Percentiles rank a stretch among this genome's conserved stretches.
Conservation (phyloP, 2,113 vertebrate species). For the Microtus oregoni region DNA sequence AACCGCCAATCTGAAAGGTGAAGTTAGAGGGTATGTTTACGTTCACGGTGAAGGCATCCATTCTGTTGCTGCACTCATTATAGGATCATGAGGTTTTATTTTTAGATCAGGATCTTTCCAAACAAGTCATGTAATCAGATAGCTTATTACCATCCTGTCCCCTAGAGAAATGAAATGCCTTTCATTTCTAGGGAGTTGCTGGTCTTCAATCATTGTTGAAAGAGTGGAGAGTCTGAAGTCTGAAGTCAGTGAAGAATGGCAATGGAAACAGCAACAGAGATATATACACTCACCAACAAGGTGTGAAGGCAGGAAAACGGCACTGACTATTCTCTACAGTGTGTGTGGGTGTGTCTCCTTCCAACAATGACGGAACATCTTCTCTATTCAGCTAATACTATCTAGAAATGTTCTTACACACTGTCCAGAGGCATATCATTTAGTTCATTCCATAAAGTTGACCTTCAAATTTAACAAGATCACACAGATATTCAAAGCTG, state of each 20-base stretch:
- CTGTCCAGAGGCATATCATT: not conserved
- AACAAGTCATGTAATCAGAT: not conserved
- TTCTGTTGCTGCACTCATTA: constrained; percentile 31
- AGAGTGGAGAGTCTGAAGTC: not conserved
- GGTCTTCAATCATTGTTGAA: not conserved
- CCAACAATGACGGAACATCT: not conserved
- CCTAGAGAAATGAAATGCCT: not conserved
- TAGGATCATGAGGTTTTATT: not conserved
- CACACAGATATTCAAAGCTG: not conserved
- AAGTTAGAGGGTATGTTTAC: not conserved
- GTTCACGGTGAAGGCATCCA: not conserved
- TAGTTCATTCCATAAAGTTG: not conserved
- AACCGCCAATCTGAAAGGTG: not conserved
- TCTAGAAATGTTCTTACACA: not conserved
- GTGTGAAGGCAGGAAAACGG: not conserved
- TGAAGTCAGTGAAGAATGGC: not conserved
- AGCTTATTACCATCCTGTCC: not conserved
- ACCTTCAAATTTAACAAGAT: not conserved
- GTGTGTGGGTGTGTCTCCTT: not conserved
- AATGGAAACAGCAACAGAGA: not conserved
- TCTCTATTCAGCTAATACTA: not conserved
- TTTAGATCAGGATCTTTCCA: not conserved
- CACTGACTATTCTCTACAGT: not conserved
- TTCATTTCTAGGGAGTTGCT: not conserved
- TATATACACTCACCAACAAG: not conserved